phyloP scores from a whole-genome alignment of 2,797 vertebrate species.

The Onychomys torridus region DNA sequence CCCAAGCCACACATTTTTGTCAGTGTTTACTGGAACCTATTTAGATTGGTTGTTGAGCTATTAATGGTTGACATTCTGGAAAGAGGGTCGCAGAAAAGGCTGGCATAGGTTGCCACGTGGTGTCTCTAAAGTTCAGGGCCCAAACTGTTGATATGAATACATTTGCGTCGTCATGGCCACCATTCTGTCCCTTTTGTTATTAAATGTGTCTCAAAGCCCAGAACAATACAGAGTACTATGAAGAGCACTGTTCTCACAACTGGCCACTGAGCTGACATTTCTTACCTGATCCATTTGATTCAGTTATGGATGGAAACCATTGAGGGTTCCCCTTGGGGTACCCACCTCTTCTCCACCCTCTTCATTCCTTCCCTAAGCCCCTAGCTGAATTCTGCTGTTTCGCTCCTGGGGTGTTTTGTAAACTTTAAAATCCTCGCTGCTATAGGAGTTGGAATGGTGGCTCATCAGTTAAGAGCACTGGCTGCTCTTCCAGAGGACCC shows the following conservation, averaged over 20 bases:
- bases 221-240: background rate
- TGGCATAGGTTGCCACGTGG: background rate
- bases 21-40: background rate
- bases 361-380: background rate
- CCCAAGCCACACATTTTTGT: background rate
- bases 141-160: background rate
- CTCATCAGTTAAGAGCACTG: background rate
- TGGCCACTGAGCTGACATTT: background rate
- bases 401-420: background rate
- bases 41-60: background rate
- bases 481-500: background rate
- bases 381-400: background rate
- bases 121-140: background rate
- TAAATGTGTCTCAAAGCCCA: background rate
- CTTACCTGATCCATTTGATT: background rate
- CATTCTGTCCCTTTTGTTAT: background rate
- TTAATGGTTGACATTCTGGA: background rate
- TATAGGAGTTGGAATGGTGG: background rate
- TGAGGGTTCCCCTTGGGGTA: too few relatives aligned
- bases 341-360: too few relatives aligned
- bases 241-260: background rate
- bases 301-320: background rate
- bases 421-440: background rate
- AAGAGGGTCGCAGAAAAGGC: background rate
- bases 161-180: background rate